Base-by-base conservation (phyloP, 2,797 vertebrate species). In the Tamandua tetradactyla region DNA sequence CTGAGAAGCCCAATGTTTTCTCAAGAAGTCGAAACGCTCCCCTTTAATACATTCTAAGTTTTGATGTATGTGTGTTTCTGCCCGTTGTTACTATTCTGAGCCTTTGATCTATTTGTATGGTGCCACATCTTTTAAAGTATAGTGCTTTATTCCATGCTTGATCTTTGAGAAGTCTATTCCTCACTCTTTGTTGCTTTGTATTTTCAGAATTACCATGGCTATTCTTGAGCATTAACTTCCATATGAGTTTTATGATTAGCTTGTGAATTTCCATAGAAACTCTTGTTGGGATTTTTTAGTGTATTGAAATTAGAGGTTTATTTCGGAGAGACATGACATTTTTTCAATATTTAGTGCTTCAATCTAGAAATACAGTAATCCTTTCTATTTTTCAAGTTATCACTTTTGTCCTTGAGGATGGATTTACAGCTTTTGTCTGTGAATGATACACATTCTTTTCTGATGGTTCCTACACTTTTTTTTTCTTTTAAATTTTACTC, bases 181-280 rank as follows among this genome's bases (percentile, higher is more conserved):
- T 69, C 32, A 17, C 42, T 66, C 7, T 14, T 57, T 40, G 12
- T n/a, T 69, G 3, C 32, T n/a, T 75, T 69, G 74, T 71, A 57
- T 57, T 47, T 82, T 61, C 76, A 68, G 55, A 92, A 92, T 87
- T 10, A 61, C 47, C 35, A 3, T 35, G 47, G 35, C 57, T 80
- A 12, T 79, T 68, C 40, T 69, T 93, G 52, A 82, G 12, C 6
- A 52, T 44, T 75, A 59, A 3, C 30, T 59, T 74, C 27, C 12
- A 35, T 84, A 49, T 87, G 42, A 87, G 61, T 80, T 93, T 92
- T 80, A 68, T 25, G 84, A 32, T 68, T 40, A 61, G 74, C 44
- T 90, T 76, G 20, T 87, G 35, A 90, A 80, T 89, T 89, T 90
- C 61, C 84, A 40, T 69, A 90, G 69, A 93, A 79, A 71, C 14